Evolutionary conservation across 2,113 vertebrate species (phyloP), one percentile per base, ranked within the genome.

Genomic region (Varanus salvator): DNA sequence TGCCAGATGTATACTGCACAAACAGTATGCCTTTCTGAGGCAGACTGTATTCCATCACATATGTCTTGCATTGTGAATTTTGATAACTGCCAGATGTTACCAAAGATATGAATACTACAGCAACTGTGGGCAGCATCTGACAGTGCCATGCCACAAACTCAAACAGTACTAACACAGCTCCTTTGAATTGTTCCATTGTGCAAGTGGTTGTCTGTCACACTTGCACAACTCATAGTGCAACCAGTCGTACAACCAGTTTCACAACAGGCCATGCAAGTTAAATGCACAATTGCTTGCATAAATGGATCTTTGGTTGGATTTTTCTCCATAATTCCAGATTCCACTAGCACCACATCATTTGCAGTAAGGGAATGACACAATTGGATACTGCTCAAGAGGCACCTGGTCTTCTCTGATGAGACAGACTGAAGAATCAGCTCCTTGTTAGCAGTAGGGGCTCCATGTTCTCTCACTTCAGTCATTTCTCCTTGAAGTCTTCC

Each of bases 21-120:
- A 48, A 25, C 31, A 80, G 9, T 48, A 69, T 71, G 82, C n/a
- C 93, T 91, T 85, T 48, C 34, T 94, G 93, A 80, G 89, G 52
- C 54, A 91, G 84, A 50, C 29, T 86, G 85, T 29, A 92, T 90
- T 34, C 52, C 3, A 19, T 83, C 50, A 90, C 87, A 84, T 85
- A 44, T 3, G 38, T 44, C 38, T 44, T 44, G 75, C 50, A 88
- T n/a, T 1, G 60, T 0, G 14, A 68, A 76, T 84, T n/a, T 50
- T 44, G 38, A 44, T 44, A 44, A 44, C 38, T 44, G 38, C 8
- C 23, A 50, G 48, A 90, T 93, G 90, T n/a, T 80, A 64, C 77
- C 38, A 57, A 76, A 78, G 60, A 25, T 14, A 23, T 11, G 80
- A 23, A 25, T 29, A 71, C 4, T 21, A 1, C 78, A 66, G 66